Evolutionary conservation across 2,797 vertebrate species (phyloP), one percentile per base, ranked within the genome.

Genomic region (Pseudocheirus occidentalis): DNA sequence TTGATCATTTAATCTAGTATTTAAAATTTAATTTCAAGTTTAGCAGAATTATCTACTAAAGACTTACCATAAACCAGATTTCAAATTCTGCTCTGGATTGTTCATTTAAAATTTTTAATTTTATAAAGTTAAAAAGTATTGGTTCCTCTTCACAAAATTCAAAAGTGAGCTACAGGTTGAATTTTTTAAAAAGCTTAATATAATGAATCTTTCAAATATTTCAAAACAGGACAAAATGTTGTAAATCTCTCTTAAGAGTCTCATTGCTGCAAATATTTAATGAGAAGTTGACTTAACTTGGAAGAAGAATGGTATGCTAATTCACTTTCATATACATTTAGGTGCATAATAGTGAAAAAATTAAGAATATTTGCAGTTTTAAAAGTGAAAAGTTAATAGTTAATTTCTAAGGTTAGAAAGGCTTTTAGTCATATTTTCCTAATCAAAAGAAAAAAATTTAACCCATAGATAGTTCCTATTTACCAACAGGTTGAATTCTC

Each of bases 351-450:
- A 93, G 58, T 13, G 56, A 93, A 4, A 92, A 66, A 58, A 55
- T 87, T 66, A 90, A 27, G 13, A 40, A 92, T 93, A 90, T 40
- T 92, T 92, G 57, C 4, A 52, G 73, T 29, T 62, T 87, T 3
- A 81, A 46, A 95, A 81, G 46, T 94, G 29, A 53, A 92, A 13
- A 92, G 7, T 92, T 34, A 58, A 92, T 62, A 90, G 56, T 27
- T 89, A 91, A 56, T 46, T 59, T 93, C 28, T 57, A 95, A 59
- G 52, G 56, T 62, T 18, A 62, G 59, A 95, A 95, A 92, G 29
- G 54, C 2, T 40, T 95, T 89, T 90, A 90, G 24, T 18, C 46
- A 50, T 81, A 89, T 53, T 55, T 54, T 92, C 73, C 90, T 90
- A 58, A 90, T 81, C 31, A 62, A 62, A 62, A n/a, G 16, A 66